Conservation (phyloP, 1,140 invertebrate genomes). For the Phymastichus coffea region DNA sequence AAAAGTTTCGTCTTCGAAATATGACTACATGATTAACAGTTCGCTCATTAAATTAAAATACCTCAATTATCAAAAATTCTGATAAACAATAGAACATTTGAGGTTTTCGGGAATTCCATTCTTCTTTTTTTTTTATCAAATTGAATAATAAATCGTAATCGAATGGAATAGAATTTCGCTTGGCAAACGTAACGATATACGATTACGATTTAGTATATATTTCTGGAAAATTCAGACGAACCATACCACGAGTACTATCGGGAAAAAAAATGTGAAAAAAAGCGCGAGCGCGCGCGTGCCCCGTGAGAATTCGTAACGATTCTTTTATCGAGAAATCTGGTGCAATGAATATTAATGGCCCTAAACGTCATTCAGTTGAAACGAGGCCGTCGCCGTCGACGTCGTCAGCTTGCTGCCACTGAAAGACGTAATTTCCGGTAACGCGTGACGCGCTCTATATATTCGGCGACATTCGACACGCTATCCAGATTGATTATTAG, state of each 20-base stretch:
- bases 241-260: not conserved
- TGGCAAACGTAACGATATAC: not conserved
- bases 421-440: constrained; percentile 25
- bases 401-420: not conserved
- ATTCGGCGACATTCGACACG: not conserved
- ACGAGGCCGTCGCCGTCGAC: not conserved
- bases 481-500: too few relatives aligned
- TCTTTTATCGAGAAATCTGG: constrained; percentile 27
- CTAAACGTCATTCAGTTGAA: constrained; percentile 21
- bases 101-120: too few relatives aligned
- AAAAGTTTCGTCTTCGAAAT: too few relatives aligned
- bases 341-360: constrained; percentile 30
- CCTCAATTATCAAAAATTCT: too few relatives aligned
- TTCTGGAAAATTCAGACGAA: not conserved
- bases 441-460: constrained; percentile 8
- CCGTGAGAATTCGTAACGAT: constrained; percentile 18
- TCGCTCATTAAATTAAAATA: too few relatives aligned
- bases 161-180: too few relatives aligned
- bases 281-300: not conserved
- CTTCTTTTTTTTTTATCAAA: too few relatives aligned
- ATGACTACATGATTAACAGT: too few relatives aligned
- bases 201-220: not conserved
- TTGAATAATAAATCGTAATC: too few relatives aligned
- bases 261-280: not conserved
- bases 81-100: too few relatives aligned